These are phyloP conservation scores for Scaptomyza tumidula DNA, from an alignment of 2,888 invertebrate genomes.

Conservation along the genomic window DNA sequence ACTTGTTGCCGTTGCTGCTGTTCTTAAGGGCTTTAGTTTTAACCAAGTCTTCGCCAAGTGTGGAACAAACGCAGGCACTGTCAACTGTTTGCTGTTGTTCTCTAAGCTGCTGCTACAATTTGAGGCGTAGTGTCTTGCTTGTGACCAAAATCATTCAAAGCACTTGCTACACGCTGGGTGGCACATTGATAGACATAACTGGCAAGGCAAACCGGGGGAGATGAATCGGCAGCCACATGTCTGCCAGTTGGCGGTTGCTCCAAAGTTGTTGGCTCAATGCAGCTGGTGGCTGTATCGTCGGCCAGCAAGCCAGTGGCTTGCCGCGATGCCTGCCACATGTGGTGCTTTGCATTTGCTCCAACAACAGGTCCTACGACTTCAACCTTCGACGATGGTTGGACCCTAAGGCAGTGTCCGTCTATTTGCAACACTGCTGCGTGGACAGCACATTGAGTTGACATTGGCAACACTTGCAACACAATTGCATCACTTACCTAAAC, in stretches of 20 bases:
- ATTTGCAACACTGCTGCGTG: constrained; percentile 17
- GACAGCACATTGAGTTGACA: constrained; percentile 12
- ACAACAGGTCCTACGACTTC: background rate
- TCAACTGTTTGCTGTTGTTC: constrained; percentile 28
- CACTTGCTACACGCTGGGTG: constrained; percentile 31
- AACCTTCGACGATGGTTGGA: background rate
- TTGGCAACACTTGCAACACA: background rate
- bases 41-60: background rate
- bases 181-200: constrained; percentile 61
- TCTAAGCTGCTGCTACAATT: background rate
- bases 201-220: constrained; percentile 33
- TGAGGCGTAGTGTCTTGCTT: background rate
- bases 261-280: constrained; percentile 34
- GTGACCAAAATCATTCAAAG: constrained; percentile 23
- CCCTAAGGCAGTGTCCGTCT: constrained; percentile 46
- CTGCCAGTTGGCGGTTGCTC: constrained; percentile 28
- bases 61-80: constrained; percentile 9
- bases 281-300: constrained; percentile 26
- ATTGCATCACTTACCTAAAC: constrained; percentile 48
- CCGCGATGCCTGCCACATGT: constrained; percentile 58
- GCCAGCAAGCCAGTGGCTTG: constrained; percentile 11
- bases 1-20: background rate
- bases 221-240: constrained; percentile 19
- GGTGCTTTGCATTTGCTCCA: constrained; percentile 11
- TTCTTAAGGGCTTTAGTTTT: background rate